Evolutionary conservation across 2,797 vertebrate species (phyloP), one percentile per base, ranked within the genome.

Genomic region (Margarornis squamiger): DNA sequence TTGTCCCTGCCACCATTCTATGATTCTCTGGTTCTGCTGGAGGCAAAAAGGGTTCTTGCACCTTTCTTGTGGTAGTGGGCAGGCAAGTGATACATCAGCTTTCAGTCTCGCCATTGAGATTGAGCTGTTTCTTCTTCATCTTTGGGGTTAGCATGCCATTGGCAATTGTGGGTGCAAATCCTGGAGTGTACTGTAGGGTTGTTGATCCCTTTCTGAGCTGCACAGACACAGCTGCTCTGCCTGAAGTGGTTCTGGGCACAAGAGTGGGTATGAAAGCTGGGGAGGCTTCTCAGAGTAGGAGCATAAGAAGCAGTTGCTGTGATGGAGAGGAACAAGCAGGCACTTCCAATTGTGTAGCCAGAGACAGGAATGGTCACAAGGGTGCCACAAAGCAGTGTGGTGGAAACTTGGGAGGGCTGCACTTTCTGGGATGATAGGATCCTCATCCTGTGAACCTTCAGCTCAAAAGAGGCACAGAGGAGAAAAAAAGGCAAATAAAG

Each of bases 351-450:
- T 54, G 83, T 55, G 41, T 14, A 8, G 51, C 20, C 57, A 66
- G 51, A 19, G 32, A 87, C 66, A 54, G 62, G n/a, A 88, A 58
- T 4, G 19, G 59, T 13, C 59, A 51, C 14, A 36, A 41, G 67
- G 48, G 21, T 39, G 57, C 39, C 3, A 6, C 0, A 0, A 65
- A 27, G 21, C 57, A 73, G 27, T 0, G 6, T 41, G 27, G 30
- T 78, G 79, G 58, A 73, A 91, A 71, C 19, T 3, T 55, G 39
- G n/a, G 10, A 71, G 11, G 72, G 11, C 36, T 59, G 46, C 12
- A 38, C 26, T 74, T 71, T 8, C 45, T 75, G 57, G 30, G 23
- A 51, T 52, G 34, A n/a, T 7, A 36, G 22, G 46, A 46, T 38
- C 23, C 24, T 36, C 48, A 46, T 43, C 34, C 62, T 43, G 8